phyloP scores from a whole-genome alignment of 2,113 vertebrate genomes.

The Cyprinus carpio region DNA sequence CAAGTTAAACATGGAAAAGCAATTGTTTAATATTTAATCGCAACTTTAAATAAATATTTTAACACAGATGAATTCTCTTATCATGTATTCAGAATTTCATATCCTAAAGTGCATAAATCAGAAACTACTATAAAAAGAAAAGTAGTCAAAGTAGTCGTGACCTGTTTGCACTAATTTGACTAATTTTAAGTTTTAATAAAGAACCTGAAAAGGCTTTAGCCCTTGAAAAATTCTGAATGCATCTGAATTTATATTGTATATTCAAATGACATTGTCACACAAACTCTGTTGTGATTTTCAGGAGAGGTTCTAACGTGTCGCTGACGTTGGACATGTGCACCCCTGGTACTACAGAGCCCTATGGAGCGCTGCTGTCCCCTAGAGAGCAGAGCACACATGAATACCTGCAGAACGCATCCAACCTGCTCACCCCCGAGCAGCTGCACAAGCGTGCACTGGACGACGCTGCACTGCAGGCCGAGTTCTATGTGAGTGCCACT shows the following conservation, averaged over 20 bases:
- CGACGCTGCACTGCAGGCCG: constrained; percentile 89
- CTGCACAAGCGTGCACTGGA: constrained; percentile 91
- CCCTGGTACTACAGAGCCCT: constrained; percentile 91
- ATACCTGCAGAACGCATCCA: constrained; percentile 88
- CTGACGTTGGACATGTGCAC: constrained; percentile 98
- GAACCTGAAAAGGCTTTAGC: background rate
- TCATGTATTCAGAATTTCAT: background rate
- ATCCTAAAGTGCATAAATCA: background rate
- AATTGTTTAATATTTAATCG: constrained; percentile 18
- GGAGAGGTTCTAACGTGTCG: constrained; percentile 97
- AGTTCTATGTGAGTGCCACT: constrained; percentile 89
- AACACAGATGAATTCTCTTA: background rate
- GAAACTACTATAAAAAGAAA: background rate
- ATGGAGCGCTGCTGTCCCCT: constrained; percentile 91
- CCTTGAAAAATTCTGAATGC: background rate
- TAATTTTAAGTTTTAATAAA: background rate
- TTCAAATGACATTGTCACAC: background rate
- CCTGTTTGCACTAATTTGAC: background rate
- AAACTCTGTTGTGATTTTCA: constrained; percentile 58
- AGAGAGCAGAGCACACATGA: constrained; percentile 88
- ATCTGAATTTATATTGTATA: background rate
- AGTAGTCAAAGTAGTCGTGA: background rate
- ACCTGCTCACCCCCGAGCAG: constrained; percentile 83
- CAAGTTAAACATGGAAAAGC: constrained; percentile 16
- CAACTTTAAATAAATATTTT: constrained; percentile 11